Evolutionary conservation across 2,888 invertebrate genomes (phyloP), one percentile per base, ranked within the genome.

Genomic region (Stomorhina lunata): DNA sequence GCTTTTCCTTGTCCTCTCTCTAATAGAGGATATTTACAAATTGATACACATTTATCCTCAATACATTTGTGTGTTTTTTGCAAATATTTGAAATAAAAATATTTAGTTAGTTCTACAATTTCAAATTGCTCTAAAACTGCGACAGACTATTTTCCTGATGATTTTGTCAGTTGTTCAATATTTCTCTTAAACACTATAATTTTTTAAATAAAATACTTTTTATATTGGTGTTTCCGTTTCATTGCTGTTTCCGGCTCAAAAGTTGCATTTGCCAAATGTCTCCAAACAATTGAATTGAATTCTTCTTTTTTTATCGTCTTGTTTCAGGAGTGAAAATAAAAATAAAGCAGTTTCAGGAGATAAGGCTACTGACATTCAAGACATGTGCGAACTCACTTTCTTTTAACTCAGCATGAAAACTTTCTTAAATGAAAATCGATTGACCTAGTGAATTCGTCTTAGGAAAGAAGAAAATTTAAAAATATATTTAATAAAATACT

Each of bases 231-330:
- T 76, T 76, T 76, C 76, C 66, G 45, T 37, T 76, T 32, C 45
- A 34, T 15, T 69, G 34, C 69, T 22, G 69, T 61, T 61, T 78
- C 69, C 69, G 69, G 63, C 63, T 78, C 45, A 78, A 53, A 53
- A 45, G 22, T 45, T 55, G 34, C 45, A 55, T 22, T 57, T 57
- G 29, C 55, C 15, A 48, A 66, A 76, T 66, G 57, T 66, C 34
- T 65, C 48, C 45, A 48, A 66, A 48, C 76, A 66, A 68, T 66
- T 76, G 76, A 66, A 57, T 66, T 75, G 59, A 10, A 17, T 50
- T 37, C 17, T 61, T 12, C 40, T 25, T 1, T 61, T 61, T n/a
- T n/a, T 15, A n/a, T 12, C 53, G 2, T 15, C 9, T 12, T 4
- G 9, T 7, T 45, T 45, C 9, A 48, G 22, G 20, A 12, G 22